Evolutionary conservation across 2,888 invertebrate species (phyloP), one percentile per base, ranked within the genome.

Genomic region (Rhamnusium bicolor): DNA sequence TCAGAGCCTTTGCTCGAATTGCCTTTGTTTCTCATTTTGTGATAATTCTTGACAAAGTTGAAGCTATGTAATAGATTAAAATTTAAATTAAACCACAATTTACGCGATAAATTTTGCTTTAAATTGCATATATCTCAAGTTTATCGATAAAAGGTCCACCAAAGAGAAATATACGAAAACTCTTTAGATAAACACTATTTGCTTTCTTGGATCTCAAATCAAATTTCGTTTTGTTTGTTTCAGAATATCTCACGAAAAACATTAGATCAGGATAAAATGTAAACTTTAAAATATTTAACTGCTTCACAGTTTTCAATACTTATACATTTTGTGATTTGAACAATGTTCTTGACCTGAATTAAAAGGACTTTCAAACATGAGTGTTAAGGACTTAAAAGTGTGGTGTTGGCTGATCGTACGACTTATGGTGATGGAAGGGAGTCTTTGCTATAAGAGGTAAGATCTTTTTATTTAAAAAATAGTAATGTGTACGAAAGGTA

Each of bases 341-440:
- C n/a, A 5, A 27, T 56, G 56, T 5, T 56, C 14, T n/a, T 21
- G n/a, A 62, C 24, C 46, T 62, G 24, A 47, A 24, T 62, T 19
- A 53, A 29, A 4, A 29, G 27, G 21, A 49, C 47, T 14, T 27
- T 47, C 24, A 21, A 53, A 40, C 14, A 67, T 67, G 67, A 46
- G 46, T 46, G 19, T 46, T 16, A 67, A 67, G n/a, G 16, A 56
- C 24, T 67, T 32, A 12, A 18, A 5, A n/a, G 12, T 32, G 40
- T 67, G 19, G 54, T 56, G 54, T 18, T 19, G 40, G 56, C 14
- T 67, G n/a, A 46, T 67, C 18, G 67, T 67, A 24, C n/a, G 67
- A 56, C 46, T 56, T 24, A 21, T 21, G 56, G 18, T 67, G 56
- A n/a, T 46, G 46, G 54, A 56, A n/a, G 5, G 67, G 32, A 54